Evolutionary conservation across 2,888 invertebrate genomes (phyloP).

Genomic region (Drosophila mettleri): DNA sequence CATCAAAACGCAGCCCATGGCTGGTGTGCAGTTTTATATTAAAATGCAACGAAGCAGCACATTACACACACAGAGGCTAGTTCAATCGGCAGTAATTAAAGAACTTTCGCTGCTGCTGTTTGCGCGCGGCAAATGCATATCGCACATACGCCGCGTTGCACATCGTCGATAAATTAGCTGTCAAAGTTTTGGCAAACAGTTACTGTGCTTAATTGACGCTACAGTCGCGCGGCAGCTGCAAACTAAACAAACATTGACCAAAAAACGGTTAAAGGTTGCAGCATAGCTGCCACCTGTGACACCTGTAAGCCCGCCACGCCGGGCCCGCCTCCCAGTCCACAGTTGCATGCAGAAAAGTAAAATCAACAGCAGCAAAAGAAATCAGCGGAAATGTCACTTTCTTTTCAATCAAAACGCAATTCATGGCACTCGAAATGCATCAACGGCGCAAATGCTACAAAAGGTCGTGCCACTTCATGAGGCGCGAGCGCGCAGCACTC

Average conservation of each 20-base stretch:
- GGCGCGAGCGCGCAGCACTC: slow-evolving; percentile 42
- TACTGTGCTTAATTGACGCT: slow-evolving; percentile 43
- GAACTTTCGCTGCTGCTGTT: slow-evolving; percentile 19
- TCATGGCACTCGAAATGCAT: slow-evolving; percentile 72
- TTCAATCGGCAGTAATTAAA: slow-evolving; percentile 1
- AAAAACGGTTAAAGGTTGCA: slow-evolving; percentile 12
- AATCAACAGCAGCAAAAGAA: slow-evolving; percentile 60
- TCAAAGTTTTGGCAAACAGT: slow-evolving; percentile 41
- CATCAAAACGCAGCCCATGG: too few species aligned
- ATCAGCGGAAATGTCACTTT: slow-evolving; percentile 81
- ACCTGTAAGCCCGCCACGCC: background rate
- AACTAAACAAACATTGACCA: slow-evolving; percentile 44
- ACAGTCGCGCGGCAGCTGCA: slow-evolving; percentile 19
- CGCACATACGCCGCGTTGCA: slow-evolving; percentile 23
- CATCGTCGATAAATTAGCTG: slow-evolving; percentile 45
- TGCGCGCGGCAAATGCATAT: slow-evolving; percentile 7
- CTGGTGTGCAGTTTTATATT: too few species aligned
- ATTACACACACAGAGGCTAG: background rate
- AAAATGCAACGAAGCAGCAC: background rate
- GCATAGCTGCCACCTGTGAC: background rate
- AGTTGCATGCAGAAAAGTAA: slow-evolving; percentile 40
- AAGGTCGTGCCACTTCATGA: slow-evolving; percentile 60
- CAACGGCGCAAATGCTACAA: slow-evolving; percentile 43
- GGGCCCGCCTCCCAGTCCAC: background rate
- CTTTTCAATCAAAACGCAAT: slow-evolving; percentile 81